phyloP scores from a whole-genome alignment of 2,888 invertebrate genomes.

The Cephalotes varians region DNA sequence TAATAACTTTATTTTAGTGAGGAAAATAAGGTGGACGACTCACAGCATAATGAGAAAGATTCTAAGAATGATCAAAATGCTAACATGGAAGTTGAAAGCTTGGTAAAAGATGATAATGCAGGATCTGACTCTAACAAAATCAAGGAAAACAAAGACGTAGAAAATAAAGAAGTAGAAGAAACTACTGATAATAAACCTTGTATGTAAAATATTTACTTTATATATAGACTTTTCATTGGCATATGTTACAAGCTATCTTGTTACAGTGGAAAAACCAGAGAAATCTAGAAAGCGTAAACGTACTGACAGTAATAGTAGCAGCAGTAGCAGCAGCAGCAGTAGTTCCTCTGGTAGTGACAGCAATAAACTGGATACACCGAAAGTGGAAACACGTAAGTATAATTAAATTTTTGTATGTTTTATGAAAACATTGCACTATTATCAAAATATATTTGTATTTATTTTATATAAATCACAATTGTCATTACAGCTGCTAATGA shows the following conservation, averaged over 20 bases:
- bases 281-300: constrained; percentile 86
- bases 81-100: constrained; percentile 86
- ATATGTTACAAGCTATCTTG: background rate
- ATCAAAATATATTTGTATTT: background rate
- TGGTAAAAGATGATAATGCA: constrained; percentile 80
- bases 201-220: constrained; percentile 12
- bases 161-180: constrained; percentile 82
- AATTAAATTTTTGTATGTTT: background rate
- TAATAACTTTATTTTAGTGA: constrained; percentile 53
- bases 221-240: background rate
- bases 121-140: constrained; percentile 55
- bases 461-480: constrained; percentile 28
- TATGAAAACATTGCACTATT: background rate
- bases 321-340: constrained; percentile 85
- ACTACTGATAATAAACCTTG: constrained; percentile 76
- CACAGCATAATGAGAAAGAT: constrained; percentile 80
- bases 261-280: constrained; percentile 83
- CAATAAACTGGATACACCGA: constrained; percentile 85
- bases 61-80: constrained; percentile 86
- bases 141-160: constrained; percentile 11
- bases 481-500: constrained; percentile 69
- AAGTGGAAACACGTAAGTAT: constrained; percentile 79
- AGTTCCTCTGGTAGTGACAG: constrained; percentile 86
- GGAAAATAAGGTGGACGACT: constrained; percentile 79
- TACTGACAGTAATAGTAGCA: constrained; percentile 87